Evolutionary conservation across 2,797 vertebrate genomes (phyloP).

Genomic region (Poliocrania exsul): DNA sequence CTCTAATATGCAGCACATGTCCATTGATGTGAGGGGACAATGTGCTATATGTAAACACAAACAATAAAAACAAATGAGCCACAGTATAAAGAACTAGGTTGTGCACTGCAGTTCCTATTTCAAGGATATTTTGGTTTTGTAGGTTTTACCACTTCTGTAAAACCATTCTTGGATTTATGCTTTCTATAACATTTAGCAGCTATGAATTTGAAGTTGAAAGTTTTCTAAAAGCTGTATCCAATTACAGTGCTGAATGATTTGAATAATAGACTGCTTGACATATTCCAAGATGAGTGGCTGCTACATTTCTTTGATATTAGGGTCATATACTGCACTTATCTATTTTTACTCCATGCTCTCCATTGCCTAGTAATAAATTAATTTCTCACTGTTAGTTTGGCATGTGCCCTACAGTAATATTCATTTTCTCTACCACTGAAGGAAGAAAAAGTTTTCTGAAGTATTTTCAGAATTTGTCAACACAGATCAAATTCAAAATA

Average conservation of each 20-base stretch:
- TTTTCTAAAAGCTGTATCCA: conserved; percentile 87
- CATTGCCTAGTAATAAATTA: conserved; percentile 84
- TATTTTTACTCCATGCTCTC: conserved; percentile 85
- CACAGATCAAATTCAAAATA: conserved; percentile 15
- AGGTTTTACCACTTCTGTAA: not conserved
- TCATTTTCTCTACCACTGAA: conserved; percentile 80
- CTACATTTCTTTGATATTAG: conserved; percentile 80
- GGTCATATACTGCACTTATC: conserved; percentile 86
- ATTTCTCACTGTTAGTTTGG: conserved; percentile 81
- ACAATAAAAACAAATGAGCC: conserved; percentile 6
- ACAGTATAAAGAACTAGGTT: not conserved
- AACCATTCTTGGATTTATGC: conserved; percentile 24
- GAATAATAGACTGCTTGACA: conserved; percentile 86
- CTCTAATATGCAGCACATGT: not conserved
- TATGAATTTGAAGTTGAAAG: conserved; percentile 64
- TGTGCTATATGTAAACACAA: not conserved
- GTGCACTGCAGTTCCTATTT: not conserved
- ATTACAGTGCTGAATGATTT: conserved; percentile 83
- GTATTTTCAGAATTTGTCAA: conserved; percentile 25
- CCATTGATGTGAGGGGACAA: not conserved
- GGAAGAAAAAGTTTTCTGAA: conserved; percentile 46
- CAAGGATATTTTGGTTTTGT: not conserved
- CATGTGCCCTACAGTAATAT: conserved; percentile 80
- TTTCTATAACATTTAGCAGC: conserved; percentile 51
- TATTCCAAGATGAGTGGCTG: conserved; percentile 73